These are phyloP conservation scores for Metacarcinus magister DNA, from an alignment of 2,888 invertebrate genomes.

Conservation along the genomic window DNA sequence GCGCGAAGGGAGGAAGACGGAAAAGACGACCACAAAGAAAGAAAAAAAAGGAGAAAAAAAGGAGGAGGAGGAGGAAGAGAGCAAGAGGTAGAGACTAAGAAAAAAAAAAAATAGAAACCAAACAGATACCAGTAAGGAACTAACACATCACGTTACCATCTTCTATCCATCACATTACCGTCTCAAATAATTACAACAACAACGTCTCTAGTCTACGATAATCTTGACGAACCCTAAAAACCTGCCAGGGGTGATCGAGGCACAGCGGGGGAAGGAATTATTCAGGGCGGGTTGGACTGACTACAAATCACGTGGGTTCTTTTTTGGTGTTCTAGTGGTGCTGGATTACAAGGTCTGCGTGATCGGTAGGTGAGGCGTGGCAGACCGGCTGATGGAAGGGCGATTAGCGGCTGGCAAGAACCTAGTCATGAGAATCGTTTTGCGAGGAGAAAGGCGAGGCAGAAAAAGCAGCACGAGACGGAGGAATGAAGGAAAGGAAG, in stretches of 20 bases:
- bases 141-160: no score
- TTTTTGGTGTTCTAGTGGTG: neutral
- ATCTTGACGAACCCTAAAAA: no score
- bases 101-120: no score
- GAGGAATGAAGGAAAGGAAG: neutral
- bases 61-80: neutral
- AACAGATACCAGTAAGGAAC: no score
- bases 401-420: conserved; percentile 22
- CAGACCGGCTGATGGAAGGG: conserved; percentile 9
- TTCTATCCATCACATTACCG: no score
- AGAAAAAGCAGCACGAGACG: neutral
- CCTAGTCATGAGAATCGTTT: neutral
- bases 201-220: no score
- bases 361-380: conserved; percentile 40
- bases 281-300: neutral
- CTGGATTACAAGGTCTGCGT: conserved; percentile 13
- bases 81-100: no score
- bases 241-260: no score
- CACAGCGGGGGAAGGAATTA: neutral
- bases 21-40: neutral
- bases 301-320: neutral
- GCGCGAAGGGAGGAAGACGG: neutral
- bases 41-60: neutral
- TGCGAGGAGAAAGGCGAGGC: neutral
- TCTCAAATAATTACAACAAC: no score